Conservation (phyloP, 1,140 invertebrate genomes). For the Pissodes strobi region DNA sequence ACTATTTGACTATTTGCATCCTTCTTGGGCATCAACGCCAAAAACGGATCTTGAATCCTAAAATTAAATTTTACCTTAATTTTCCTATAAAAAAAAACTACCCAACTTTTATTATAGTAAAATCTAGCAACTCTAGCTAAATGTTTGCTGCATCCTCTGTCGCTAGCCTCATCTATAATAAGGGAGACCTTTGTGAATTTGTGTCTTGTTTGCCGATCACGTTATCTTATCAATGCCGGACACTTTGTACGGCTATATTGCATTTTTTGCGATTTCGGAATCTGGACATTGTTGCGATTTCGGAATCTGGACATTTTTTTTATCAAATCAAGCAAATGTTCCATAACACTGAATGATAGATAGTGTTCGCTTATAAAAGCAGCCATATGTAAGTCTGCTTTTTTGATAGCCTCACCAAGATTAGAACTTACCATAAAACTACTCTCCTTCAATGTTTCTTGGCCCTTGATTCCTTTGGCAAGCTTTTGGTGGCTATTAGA, state of each 20-base stretch:
- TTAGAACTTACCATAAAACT: not conserved
- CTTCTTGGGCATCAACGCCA: not conserved
- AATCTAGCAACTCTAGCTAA: conserved; percentile 42
- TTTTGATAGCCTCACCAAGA: conserved; percentile 6
- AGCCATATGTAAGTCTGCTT: conserved; percentile 16
- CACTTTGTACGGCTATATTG: conserved; percentile 27
- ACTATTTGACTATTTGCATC: not conserved
- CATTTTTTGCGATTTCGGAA: conserved; percentile 25
- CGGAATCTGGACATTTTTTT: no score
- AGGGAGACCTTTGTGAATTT: conserved; percentile 51
- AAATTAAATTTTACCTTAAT: not conserved
- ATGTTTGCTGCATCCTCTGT: conserved; percentile 47
- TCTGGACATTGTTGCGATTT: no score
- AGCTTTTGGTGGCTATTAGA: conserved; percentile 1
- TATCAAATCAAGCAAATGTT: conserved; percentile 32
- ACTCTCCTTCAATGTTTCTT: not conserved
- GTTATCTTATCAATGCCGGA: conserved; percentile 22
- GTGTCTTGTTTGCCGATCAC: conserved; percentile 21
- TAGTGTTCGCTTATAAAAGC: conserved; percentile 39
- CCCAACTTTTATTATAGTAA: not conserved
- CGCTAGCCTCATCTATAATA: conserved; percentile 55
- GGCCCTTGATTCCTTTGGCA: not conserved
- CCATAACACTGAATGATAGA: conserved; percentile 26
- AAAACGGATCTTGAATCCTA: not conserved
- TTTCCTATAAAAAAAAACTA: not conserved